Conservation (phyloP, 2,888 invertebrate species). For the Brachynemurus nebulosus region DNA sequence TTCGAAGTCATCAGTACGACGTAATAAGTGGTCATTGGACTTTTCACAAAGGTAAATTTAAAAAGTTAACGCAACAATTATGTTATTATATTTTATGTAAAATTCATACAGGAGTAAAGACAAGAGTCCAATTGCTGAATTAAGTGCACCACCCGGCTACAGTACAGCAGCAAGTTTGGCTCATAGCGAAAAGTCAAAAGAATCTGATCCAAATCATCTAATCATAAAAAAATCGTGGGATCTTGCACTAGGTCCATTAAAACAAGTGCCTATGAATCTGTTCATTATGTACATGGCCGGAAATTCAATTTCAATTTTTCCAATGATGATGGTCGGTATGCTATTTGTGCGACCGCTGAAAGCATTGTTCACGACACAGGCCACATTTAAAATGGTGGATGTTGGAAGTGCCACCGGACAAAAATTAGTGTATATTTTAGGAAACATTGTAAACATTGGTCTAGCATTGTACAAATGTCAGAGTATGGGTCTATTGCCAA, state of each 20-base stretch:
- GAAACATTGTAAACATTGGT: conserved; percentile 82
- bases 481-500: conserved; percentile 92
- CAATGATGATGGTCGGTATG: conserved; percentile 99
- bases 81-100: background rate
- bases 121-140: conserved; percentile 34
- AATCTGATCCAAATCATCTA: conserved; percentile 68
- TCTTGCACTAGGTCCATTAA: conserved; percentile 83
- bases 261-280: conserved; percentile 97
- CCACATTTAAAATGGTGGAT: conserved; percentile 89
- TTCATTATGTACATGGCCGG: conserved; percentile 99
- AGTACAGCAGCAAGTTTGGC: conserved; percentile 56
- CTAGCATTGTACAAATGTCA: conserved; percentile 95
- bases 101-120: conserved; percentile 6
- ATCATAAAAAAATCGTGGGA: conserved; percentile 96
- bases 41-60: conserved; percentile 4
- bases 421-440: conserved; percentile 85
- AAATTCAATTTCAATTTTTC: conserved; percentile 97
- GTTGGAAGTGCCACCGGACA: conserved; percentile 81
- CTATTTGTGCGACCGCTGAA: conserved; percentile 91
- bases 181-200: conserved; percentile 66
- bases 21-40: conserved; percentile 7
- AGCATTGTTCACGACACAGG: conserved; percentile 79
- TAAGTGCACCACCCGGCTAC: conserved; percentile 75
- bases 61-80: background rate
- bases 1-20: conserved; percentile 5